A percentile compares a stretch with the other conserved stretches of the same genome.
Conservation (phyloP, 2,888 invertebrate species). For the Rapana venosa region DNA sequence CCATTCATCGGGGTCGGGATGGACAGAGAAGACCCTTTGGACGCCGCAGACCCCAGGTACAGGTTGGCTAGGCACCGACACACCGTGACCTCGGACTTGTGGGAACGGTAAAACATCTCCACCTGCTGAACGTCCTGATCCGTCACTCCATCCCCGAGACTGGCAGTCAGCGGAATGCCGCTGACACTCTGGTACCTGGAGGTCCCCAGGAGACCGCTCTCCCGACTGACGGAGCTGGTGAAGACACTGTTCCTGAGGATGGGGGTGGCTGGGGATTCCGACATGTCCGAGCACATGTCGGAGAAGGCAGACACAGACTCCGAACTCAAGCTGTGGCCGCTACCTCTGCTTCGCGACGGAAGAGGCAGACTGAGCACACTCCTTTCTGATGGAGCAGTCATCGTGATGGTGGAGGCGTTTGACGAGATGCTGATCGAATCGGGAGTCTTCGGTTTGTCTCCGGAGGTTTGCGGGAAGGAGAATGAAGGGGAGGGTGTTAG, state of each 20-base stretch:
- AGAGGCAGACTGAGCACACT: not conserved
- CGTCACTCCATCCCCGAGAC: slow-evolving; percentile 64
- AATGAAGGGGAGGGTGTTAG: not conserved
- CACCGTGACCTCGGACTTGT: slow-evolving; percentile 88
- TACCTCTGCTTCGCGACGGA: not conserved
- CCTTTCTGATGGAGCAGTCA: slow-evolving; percentile 6
- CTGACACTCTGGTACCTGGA: not conserved
- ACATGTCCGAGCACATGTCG: slow-evolving; percentile 56
- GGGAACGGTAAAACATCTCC: slow-evolving; percentile 81
- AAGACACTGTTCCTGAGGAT: not conserved
- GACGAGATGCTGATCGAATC: not conserved
- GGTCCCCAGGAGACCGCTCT: not conserved
- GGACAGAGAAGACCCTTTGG: slow-evolving; percentile 16
- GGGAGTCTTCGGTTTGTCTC: not conserved
- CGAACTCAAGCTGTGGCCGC: not conserved
- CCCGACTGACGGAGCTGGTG: slow-evolving; percentile 12
- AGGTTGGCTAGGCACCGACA: slow-evolving; percentile 85
- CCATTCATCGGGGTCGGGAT: slow-evolving; percentile 13
- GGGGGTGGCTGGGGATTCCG: slow-evolving; percentile 50
- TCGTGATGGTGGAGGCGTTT: not conserved
- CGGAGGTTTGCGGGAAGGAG: not conserved
- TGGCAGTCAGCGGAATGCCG: slow-evolving; percentile 39
- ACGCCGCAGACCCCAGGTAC: slow-evolving; percentile 74
- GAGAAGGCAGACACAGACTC: slow-evolving; percentile 49
- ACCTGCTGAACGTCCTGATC: slow-evolving; percentile 75